Base-by-base conservation (phyloP, 1,140 invertebrate genomes). In the Drosophila varians region DNA sequence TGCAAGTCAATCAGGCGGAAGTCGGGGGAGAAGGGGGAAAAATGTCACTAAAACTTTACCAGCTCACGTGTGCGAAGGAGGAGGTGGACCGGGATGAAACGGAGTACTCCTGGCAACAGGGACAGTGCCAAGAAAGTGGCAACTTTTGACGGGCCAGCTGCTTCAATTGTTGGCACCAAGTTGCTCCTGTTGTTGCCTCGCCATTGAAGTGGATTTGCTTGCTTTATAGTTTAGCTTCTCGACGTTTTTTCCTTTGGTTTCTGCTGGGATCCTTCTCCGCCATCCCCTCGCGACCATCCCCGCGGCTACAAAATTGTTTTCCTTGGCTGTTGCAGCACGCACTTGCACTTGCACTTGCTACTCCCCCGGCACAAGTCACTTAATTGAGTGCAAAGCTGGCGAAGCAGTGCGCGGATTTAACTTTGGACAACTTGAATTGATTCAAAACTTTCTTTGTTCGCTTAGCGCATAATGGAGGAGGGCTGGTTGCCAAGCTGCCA, bases 381-480 rank as follows among this genome's bases (percentile, higher is more conserved):
- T 86, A 86, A 86, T 86, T 86, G 82, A 86, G 82, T 86, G 82
- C 82, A 86, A 86, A 86, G 83, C 82, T 82, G 62, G 51, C 57
- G 79, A 70, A 66, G 75, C 64, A 71, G 42, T 48, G 76, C 62
- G 62, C 64, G 61, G 82, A 86, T 87, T 86, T 87, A 86, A 86
- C 73, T 87, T 87, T 87, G 60, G 66, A 87, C 82, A 87, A 86
- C 77, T 87, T 86, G 82, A 87, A 86, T 86, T 86, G 80, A 86
- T 86, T 87, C 82, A 87, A 86, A 86, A 86, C 76, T 86, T 86
- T 76, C 82, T 80, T 86, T 86, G 72, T 87, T 80, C 61, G 68
- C 75, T 70, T 55, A 56, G 55, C 69, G 53, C 56, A 66, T 47
- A 74, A 48, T 57, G 26, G 45, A 26, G 51, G 40, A 18, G 25